Evolutionary conservation across 2,888 invertebrate genomes (phyloP).

Genomic region (Pyrocoelia pectoralis): DNA sequence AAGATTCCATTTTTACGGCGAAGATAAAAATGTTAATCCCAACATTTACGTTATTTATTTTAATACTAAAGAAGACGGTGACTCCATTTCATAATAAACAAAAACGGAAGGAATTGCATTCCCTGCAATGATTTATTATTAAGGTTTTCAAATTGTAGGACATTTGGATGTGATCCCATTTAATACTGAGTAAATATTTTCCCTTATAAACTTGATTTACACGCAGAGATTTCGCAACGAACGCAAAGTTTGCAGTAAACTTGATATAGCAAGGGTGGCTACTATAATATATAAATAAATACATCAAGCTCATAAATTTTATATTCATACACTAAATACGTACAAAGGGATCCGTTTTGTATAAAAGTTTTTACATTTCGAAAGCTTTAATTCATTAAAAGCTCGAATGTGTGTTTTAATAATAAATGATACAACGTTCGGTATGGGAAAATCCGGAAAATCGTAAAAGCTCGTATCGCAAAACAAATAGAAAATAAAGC

Average conservation of each 20-base stretch:
- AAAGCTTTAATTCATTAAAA: neutral
- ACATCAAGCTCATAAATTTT: constrained; percentile 32
- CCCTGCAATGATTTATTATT: constrained; percentile 33
- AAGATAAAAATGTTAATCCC: constrained; percentile 36
- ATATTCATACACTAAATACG: constrained; percentile 23
- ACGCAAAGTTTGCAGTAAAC: constrained; percentile 33
- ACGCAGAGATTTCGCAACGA: constrained; percentile 37
- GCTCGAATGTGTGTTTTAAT: neutral
- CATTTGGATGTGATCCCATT: constrained; percentile 46
- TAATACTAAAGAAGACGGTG: constrained; percentile 28
- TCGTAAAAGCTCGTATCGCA: too few species aligned
- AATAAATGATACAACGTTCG: neutral
- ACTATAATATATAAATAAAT: constrained; percentile 28
- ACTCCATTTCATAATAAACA: constrained; percentile 34
- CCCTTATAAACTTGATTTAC: constrained; percentile 42
- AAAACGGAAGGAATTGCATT: constrained; percentile 30
- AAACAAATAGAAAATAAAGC: constrained; percentile 7
- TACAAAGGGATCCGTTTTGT: constrained; percentile 4
- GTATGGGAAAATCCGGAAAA: too few species aligned
- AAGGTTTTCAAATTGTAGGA: constrained; percentile 44
- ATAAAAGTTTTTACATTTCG: neutral
- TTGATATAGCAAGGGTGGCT: constrained; percentile 29
- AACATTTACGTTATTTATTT: constrained; percentile 35
- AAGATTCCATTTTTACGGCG: constrained; percentile 30
- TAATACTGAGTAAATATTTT: constrained; percentile 45